Percentiles rank a stretch among this genome's conserved stretches.
Evolutionary conservation across 2,797 vertebrate species (phyloP).

Genomic region (Cyclura pinguis): DNA sequence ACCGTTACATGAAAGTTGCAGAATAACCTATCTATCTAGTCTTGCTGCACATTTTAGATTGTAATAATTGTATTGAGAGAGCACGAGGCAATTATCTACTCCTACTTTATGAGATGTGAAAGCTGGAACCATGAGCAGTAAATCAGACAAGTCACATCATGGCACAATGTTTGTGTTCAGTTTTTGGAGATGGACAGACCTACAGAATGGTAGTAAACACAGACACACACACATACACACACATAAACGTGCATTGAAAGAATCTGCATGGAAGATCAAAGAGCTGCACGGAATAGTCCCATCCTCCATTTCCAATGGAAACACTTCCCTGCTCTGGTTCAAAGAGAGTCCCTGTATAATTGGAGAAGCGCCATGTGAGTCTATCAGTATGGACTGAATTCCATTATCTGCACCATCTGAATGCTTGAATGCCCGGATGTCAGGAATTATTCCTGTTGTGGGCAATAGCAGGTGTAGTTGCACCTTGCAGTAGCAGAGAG

Average conservation of each 20-base stretch:
- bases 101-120: not conserved
- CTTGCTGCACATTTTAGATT: not conserved
- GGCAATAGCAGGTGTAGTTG: not conserved
- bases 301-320: not conserved
- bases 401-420: not conserved
- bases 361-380: not conserved
- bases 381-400: not conserved
- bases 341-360: not conserved
- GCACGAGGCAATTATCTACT: not conserved
- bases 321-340: not conserved
- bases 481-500: not conserved
- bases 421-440: not conserved
- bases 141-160: not conserved
- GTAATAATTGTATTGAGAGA: not conserved
- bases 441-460: not conserved
- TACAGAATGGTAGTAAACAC: no score
- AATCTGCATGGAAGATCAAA: not conserved
- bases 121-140: not conserved
- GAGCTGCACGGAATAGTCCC: not conserved
- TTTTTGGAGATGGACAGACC: not conserved
- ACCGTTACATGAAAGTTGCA: not conserved
- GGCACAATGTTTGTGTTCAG: not conserved
- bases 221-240: no score
- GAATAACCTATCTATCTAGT: not conserved
- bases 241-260: not conserved